phyloP scores from a whole-genome alignment of 2,888 invertebrate genomes.

The Gerris lacustris region DNA sequence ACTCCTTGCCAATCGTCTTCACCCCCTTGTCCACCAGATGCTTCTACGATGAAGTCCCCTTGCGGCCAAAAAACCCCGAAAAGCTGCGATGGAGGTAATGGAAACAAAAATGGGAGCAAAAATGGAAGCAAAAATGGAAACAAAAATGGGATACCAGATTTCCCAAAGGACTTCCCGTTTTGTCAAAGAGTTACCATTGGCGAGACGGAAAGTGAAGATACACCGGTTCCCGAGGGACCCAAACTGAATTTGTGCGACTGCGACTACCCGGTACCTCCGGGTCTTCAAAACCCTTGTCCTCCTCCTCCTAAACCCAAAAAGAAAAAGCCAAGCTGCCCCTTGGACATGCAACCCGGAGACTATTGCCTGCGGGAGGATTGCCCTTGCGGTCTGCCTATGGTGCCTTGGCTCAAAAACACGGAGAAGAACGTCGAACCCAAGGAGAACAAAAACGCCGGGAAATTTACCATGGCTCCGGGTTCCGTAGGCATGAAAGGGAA shows the following conservation, averaged over 20 bases:
- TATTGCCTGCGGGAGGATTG: conserved; percentile 1
- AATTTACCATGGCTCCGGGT: conserved; percentile 1
- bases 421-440: not conserved
- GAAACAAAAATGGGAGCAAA: not conserved
- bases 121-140: not conserved
- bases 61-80: too few species aligned
- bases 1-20: not conserved
- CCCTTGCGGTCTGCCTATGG: conserved; percentile 2
- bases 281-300: conserved; percentile 19
- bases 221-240: conserved; percentile 7
- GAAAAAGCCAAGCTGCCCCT: conserved; percentile 13
- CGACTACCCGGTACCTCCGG: conserved; percentile 26
- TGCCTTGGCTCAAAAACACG: not conserved
- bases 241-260: conserved; percentile 25
- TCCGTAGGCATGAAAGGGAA: conserved; percentile 8
- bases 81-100: not conserved
- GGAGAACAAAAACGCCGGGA: not conserved
- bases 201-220: not conserved
- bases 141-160: not conserved
- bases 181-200: conserved; percentile 2
- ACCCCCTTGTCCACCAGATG: not conserved
- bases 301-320: conserved; percentile 17
- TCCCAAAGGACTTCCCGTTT: not conserved
- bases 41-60: not conserved
- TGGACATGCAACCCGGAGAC: not conserved